Evolutionary conservation across 1,140 invertebrate genomes (phyloP).

Genomic region (Ceratoteleas bidentatus): DNA sequence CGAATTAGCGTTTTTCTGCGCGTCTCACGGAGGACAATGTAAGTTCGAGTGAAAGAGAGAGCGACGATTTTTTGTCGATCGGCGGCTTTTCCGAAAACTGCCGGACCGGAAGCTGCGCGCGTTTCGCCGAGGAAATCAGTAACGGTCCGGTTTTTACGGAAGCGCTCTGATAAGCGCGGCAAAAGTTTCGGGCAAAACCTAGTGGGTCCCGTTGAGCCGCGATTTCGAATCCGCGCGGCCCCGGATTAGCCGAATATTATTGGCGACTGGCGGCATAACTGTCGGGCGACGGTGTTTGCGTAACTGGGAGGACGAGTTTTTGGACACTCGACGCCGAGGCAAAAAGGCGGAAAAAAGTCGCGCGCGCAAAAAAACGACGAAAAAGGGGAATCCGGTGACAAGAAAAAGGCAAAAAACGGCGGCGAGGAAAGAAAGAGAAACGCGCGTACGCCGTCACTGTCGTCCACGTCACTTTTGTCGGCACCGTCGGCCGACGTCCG

Average conservation of each 20-base stretch:
- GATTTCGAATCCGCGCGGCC: constrained; percentile 22
- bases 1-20: too few species aligned
- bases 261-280: constrained; percentile 43
- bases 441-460: constrained; percentile 51
- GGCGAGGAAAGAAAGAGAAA: constrained; percentile 38
- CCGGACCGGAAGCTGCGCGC: too few species aligned
- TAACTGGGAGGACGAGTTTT: constrained; percentile 71
- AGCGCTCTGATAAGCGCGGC: constrained; percentile 37
- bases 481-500: constrained; percentile 7
- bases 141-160: too few species aligned
- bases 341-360: too few species aligned
- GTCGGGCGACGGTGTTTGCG: constrained; percentile 64
- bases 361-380: background rate
- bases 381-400: too few species aligned
- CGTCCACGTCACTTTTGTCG: constrained; percentile 39
- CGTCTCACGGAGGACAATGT: too few species aligned
- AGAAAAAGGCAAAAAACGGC: constrained; percentile 10
- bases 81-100: too few species aligned
- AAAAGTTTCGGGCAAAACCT: background rate
- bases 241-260: constrained; percentile 36
- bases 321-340: constrained; percentile 42
- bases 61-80: too few species aligned
- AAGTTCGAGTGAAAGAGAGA: too few species aligned
- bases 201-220: constrained; percentile 27
- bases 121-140: too few species aligned